Evolutionary conservation across 2,888 invertebrate species (phyloP), one percentile per base, ranked within the genome.

Genomic region (Empis stercorea): DNA sequence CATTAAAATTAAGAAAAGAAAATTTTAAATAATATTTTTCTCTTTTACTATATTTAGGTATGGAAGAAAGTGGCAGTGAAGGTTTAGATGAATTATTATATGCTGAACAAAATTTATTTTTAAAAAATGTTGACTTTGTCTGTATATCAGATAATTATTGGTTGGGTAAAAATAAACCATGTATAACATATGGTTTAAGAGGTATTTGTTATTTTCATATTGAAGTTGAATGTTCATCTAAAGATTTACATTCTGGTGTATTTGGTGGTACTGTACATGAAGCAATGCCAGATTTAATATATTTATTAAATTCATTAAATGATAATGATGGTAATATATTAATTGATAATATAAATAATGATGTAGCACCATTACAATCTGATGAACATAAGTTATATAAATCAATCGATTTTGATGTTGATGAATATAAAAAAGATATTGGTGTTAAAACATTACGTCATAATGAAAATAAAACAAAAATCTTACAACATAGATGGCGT

Each of bases 71-170:
- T 51, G 96, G 96, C 7, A 96, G 95, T 50, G 87, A 87, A 63
- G 97, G 97, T n/a, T 73, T 99, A 20, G 93, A 95, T 65, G 87
- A 85, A 1, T 71, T 95, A 10, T 73, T 99, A 0, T 71, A 73
- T 55, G 65, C 75, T 1, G 73, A 76, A 55, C 84, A 85, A 48
- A 51, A 62, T 20, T 81, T 86, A 55, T 95, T 93, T 68, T 76
- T 96, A 32, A 74, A 80, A 46, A 77, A 79, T 62, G 84, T 92
- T 0, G 95, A 97, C 68, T 96, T 81, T 71, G 91, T 95, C 14
- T 96, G 96, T 66, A 96, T 99, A 62, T 95, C 95, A 17, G 97
- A 99, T 67, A 99, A 96, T 71, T 99, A 97, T 66, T 99, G 97
- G 97, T 71, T 99, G 49, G 96, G 97, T 2, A 94, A 85, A 51